A percentile compares a stretch with the other conserved stretches of the same genome.
Evolutionary conservation across 2,797 vertebrate species (phyloP).

Genomic region (Crypturellus tataupa): DNA sequence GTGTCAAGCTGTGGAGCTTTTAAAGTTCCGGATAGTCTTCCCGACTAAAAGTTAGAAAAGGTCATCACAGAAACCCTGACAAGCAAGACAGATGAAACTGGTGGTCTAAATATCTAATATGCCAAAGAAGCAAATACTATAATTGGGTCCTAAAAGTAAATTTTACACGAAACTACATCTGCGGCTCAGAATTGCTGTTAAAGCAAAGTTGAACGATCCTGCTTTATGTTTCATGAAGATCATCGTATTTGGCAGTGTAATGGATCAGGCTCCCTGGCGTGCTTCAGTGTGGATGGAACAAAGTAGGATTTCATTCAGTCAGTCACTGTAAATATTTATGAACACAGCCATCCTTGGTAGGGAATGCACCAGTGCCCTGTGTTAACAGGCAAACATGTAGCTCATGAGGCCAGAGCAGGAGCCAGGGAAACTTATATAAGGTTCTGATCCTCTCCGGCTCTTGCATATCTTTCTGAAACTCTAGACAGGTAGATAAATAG

Average conservation of each 20-base stretch:
- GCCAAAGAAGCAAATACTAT: not conserved
- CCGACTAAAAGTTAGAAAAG: not conserved
- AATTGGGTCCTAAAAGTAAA: not conserved
- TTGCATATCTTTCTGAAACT: not conserved
- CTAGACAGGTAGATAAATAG: not conserved
- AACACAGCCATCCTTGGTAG: conserved; percentile 52
- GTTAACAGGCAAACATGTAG: not conserved
- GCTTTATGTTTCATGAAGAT: not conserved
- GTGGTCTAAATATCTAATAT: not conserved
- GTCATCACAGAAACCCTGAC: not conserved
- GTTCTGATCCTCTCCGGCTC: not conserved
- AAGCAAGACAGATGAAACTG: not conserved
- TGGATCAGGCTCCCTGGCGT: conserved; percentile 25
- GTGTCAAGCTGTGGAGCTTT: not conserved
- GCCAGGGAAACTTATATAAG: not conserved
- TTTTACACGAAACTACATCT: not conserved
- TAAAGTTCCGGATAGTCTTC: not conserved
- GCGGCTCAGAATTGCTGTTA: not conserved
- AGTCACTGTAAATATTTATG: conserved; percentile 79
- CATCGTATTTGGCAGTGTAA: conserved; percentile 30
- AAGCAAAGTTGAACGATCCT: not conserved
- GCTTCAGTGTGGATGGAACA: conserved; percentile 54
- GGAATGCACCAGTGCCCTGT: not conserved
- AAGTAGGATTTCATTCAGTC: conserved; percentile 71
- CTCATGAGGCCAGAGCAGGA: not conserved